Conservation (phyloP, 2,797 vertebrate genomes). For the Cuculus canorus region DNA sequence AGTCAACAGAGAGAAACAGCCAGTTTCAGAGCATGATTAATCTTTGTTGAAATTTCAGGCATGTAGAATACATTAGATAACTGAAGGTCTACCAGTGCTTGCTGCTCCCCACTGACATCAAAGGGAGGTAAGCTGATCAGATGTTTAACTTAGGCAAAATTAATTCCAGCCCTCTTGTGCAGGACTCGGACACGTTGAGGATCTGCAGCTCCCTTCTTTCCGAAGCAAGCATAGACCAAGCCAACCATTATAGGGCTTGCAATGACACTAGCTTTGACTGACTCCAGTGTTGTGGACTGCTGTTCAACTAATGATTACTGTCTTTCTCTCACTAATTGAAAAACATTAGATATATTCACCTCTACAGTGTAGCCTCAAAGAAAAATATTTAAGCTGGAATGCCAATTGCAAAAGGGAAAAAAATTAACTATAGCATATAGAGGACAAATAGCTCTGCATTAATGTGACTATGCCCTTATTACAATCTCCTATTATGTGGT, state of each 20-base stretch:
- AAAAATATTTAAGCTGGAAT: constrained; percentile 10
- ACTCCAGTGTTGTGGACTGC: background rate
- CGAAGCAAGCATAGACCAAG: background rate
- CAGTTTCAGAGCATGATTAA: background rate
- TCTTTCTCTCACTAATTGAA: background rate
- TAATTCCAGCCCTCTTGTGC: background rate
- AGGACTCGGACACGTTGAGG: background rate
- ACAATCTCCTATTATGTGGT: background rate
- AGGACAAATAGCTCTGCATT: background rate
- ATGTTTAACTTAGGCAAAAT: background rate
- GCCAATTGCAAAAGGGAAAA: background rate
- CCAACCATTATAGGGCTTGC: background rate
- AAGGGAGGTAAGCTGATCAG: background rate
- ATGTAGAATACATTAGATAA: background rate
- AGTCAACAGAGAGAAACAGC: background rate
- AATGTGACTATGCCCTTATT: background rate
- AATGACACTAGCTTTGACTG: background rate
- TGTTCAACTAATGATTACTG: background rate
- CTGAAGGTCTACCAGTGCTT: background rate
- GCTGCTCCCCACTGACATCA: constrained; percentile 11
- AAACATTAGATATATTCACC: background rate
- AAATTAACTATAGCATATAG: background rate
- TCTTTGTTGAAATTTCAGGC: background rate
- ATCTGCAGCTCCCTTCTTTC: background rate
- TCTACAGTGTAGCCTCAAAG: background rate